These are phyloP conservation scores for Orussus abietinus DNA, from an alignment of 1,140 invertebrate species.

Conservation along the genomic window DNA sequence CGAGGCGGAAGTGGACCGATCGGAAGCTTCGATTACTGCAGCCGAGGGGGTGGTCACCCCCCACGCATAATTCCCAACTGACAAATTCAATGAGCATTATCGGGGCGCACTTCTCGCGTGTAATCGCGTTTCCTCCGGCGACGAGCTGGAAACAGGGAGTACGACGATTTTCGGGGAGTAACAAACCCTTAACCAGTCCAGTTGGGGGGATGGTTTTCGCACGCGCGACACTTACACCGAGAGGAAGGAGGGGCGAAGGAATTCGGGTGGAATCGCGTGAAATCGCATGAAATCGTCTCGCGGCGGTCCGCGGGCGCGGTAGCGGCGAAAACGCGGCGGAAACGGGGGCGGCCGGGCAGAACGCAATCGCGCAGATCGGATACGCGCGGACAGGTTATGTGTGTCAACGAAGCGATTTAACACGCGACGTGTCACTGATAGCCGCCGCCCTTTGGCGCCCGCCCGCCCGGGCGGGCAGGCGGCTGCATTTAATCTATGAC, in stretches of 20 bases:
- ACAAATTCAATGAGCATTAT: constrained; percentile 37
- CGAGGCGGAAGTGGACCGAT: too few species aligned
- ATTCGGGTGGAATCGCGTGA: background rate
- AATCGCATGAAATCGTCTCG: constrained; percentile 1
- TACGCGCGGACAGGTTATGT: constrained; percentile 41
- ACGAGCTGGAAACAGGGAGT: background rate
- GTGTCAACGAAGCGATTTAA: constrained; percentile 48
- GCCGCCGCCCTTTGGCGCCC: constrained; percentile 21
- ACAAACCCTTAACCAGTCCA: too few species aligned
- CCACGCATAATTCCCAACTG: constrained; percentile 31
- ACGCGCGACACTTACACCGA: too few species aligned
- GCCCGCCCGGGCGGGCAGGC: constrained; percentile 28
- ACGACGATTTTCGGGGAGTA: too few species aligned
- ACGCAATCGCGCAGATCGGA: constrained; percentile 32
- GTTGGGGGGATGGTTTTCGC: too few species aligned
- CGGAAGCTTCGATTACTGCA: too few species aligned
- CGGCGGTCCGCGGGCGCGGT: background rate
- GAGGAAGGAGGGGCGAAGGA: background rate
- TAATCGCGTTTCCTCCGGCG: constrained; percentile 30
- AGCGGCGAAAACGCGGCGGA: background rate
- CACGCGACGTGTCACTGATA: constrained; percentile 46
- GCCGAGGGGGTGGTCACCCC: too few species aligned
- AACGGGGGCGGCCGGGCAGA: constrained; percentile 11
- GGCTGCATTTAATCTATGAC: constrained; percentile 48
- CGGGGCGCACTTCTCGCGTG: constrained; percentile 27